Evolutionary conservation across 2,888 invertebrate species (phyloP).

Genomic region (Tenodera sinensis): DNA sequence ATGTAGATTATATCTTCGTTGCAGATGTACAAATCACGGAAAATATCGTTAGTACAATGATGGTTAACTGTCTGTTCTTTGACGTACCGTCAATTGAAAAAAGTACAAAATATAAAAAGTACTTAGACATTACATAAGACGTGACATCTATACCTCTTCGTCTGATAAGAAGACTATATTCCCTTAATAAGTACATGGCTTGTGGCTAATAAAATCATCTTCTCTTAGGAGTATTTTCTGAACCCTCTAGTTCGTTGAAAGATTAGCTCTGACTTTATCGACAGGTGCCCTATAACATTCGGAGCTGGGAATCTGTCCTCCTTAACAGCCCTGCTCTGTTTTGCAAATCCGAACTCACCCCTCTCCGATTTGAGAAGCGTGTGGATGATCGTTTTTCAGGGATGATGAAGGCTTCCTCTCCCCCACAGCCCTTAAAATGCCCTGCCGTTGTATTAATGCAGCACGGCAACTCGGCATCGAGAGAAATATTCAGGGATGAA

Average conservation of each 20-base stretch:
- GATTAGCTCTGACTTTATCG: neutral
- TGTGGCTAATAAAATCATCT: neutral
- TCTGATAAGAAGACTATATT: too few relatives aligned
- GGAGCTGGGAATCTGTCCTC: neutral
- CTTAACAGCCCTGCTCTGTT: neutral
- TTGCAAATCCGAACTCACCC: neutral
- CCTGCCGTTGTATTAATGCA: neutral
- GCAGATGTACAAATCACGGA: too few relatives aligned
- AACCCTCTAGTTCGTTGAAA: neutral
- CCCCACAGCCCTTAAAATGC: neutral
- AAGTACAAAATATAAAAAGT: too few relatives aligned
- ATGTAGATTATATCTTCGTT: too few relatives aligned
- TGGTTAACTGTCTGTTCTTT: too few relatives aligned
- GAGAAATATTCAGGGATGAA: neutral
- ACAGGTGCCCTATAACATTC: neutral
- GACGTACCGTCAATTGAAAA: too few relatives aligned
- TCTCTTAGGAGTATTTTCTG: neutral
- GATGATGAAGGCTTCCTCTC: neutral
- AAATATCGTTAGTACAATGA: too few relatives aligned
- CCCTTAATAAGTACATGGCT: too few relatives aligned
- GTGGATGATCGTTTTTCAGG: neutral
- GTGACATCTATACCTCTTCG: too few relatives aligned
- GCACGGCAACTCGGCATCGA: neutral
- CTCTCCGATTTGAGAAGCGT: neutral
- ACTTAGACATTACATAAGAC: too few relatives aligned